phyloP scores from a whole-genome alignment of 2,888 invertebrate genomes.

The Heliconius ethilla region DNA sequence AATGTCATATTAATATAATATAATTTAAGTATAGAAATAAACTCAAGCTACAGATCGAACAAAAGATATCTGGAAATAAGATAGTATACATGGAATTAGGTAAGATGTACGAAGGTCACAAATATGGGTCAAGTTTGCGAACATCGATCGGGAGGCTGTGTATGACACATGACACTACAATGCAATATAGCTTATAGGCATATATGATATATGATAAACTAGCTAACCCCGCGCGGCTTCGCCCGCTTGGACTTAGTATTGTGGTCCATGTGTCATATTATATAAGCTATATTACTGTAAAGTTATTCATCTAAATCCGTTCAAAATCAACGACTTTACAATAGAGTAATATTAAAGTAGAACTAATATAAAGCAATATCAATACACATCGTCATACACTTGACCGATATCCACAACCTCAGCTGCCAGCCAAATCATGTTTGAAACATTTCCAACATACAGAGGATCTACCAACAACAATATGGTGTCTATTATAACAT shows the following conservation, averaged over 20 bases:
- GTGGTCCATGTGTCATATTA: too few species aligned
- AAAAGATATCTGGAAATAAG: background rate
- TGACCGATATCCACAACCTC: slow-evolving; percentile 24
- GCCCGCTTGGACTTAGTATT: too few species aligned
- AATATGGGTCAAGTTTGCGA: slow-evolving; percentile 30
- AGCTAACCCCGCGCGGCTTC: too few species aligned
- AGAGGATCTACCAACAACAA: background rate
- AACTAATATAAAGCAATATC: background rate
- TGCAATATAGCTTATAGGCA: background rate
- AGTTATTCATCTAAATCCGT: too few species aligned
- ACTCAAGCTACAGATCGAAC: too few species aligned
- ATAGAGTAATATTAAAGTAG: background rate
- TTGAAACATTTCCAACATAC: slow-evolving; percentile 25
- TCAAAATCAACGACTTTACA: background rate
- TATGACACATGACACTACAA: too few species aligned
- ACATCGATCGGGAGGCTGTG: slow-evolving; percentile 30
- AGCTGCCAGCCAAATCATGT: slow-evolving; percentile 21
- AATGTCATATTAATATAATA: too few species aligned
- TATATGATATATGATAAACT: too few species aligned
- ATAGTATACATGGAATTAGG: background rate
- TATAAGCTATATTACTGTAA: too few species aligned
- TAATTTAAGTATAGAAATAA: background rate
- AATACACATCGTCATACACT: slow-evolving; percentile 11
- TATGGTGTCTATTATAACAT: background rate
- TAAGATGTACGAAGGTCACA: slow-evolving; percentile 21